Base-by-base conservation (phyloP, 2,113 vertebrate species). In the Pipra filicauda region DNA sequence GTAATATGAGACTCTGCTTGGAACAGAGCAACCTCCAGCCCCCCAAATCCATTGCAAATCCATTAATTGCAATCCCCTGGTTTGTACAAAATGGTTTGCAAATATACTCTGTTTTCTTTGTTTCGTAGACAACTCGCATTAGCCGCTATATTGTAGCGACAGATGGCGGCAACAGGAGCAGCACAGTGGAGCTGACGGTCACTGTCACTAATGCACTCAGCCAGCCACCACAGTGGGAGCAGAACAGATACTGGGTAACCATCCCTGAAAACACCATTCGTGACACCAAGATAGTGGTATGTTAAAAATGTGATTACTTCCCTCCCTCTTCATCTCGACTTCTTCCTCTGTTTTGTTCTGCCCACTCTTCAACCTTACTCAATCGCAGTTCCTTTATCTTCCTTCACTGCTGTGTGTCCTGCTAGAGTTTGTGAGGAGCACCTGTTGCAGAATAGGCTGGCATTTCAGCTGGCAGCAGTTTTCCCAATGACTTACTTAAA, bases 121-220 rank as follows among this genome's bases (percentile, higher is more conserved):
- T 74, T 91, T 87, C 3, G 3, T 39, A 99, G 99, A 91, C 98
- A 11, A 97, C 96, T 1, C 95, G 77, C 78, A 97, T 99, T 78
- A 98, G 85, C 74, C 93, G 97, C 94, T 98, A 97, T 91, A 97
- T 99, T 52, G 97, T 98, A 59, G 99, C 98, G 2, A 98, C 97
- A 7, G 99, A 99, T 4, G 98, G 99, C 4, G 99, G 99, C 21
- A 98, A 98, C 95, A 98, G 98, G 43, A 99, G 98, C 97, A 99
- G 98, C 97, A 98, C 97, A 0, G 98, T 99, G 96, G 98, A 99
- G 67, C 98, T 99, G 64, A 98, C 79, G 0, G 98, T 99, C 59
- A 98, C 97, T 85, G 98, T 99, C 95, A 99, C 98, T 8, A 98
- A 98, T 26, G 97, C 98, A 0, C 98, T 98, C 97, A 99, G 98